Base-by-base conservation (phyloP, 2,888 invertebrate species). In the Melipona bicolor region DNA sequence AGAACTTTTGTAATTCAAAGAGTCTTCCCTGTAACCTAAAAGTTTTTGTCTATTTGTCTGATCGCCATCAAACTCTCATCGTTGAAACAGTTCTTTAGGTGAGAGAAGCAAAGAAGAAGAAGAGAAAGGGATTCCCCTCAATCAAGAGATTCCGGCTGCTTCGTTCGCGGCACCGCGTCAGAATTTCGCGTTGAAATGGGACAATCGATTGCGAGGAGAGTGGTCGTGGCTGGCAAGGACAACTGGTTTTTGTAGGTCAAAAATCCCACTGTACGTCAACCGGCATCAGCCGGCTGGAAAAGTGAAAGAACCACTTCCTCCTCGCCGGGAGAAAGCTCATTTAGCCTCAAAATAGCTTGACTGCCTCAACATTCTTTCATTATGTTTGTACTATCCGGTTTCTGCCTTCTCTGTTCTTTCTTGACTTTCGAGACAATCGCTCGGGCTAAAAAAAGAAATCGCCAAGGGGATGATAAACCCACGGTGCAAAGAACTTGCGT, bases 141-240 rank as follows among this genome's bases (percentile, higher is more conserved):
- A 50, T 69, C n/a, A 56, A 59, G 69, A 19, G 52, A 59, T n/a
- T 68, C n/a, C 17, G 62, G 62, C 62, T 36, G 62, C 62, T 64
- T 79, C 21, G 54, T 77, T 65, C 52, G 24, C 36, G 27, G 21
- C 32, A 32, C 50, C 74, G 27, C 24, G 70, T 67, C 54, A 62
- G 72, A 81, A 75, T 84, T 79, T 78, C 49, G 13, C 69, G 70
- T 75, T 74, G 72, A 90, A 89, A 89, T 88, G 83, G 89, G 83
- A 89, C 88, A 83, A 91, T 91, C 90, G 88, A 90, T 91, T 72
- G 71, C 24, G 36, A 32, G 68, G 27, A 64, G 56, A 15, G 24
- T 17, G 67, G 32, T 59, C 65, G 71, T n/a, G 54, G 68, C 54
- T 81, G 74, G 70, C 85, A 86, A 84, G 77, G 84, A 81, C 79